phyloP scores from a whole-genome alignment of 2,797 vertebrate genomes.

The Chromobotia macracanthus region DNA sequence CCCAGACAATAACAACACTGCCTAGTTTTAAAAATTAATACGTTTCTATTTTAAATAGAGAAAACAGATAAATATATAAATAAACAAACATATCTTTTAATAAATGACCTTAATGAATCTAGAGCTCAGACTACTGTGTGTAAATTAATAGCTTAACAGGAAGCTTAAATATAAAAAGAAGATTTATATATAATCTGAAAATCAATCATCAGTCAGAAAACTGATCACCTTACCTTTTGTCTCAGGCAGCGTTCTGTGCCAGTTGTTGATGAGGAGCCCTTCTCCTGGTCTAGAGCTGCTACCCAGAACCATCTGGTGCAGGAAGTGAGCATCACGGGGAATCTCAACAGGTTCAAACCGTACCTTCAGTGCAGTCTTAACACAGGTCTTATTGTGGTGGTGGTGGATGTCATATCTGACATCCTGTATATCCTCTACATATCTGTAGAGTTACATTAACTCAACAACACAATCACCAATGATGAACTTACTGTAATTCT shows the following conservation, averaged over 20 bases:
- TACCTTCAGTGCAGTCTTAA: slow-evolving; percentile 43
- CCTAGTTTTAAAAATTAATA: no score
- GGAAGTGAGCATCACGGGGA: slow-evolving; percentile 55
- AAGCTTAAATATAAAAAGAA: no score
- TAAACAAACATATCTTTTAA: no score
- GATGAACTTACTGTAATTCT: no score
- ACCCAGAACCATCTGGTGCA: slow-evolving; percentile 56
- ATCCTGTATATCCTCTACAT: no score
- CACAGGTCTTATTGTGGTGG: slow-evolving; percentile 60
- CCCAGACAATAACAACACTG: background rate
- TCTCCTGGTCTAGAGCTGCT: slow-evolving; percentile 56
- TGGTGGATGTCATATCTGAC: slow-evolving; percentile 56
- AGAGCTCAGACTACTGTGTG: no score
- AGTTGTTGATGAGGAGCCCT: slow-evolving; percentile 61
- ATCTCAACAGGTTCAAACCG: slow-evolving; percentile 55
- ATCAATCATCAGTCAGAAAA: no score
- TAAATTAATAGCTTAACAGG: no score
- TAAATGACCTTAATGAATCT: no score
- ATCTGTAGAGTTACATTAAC: slow-evolving; percentile 41
- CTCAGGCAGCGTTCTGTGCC: slow-evolving; percentile 47
- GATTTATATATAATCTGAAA: no score
- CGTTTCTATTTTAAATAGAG: no score
- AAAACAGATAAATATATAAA: no score
- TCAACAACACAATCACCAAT: background rate
- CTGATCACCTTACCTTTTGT: slow-evolving; percentile 50